Evolutionary conservation across 1,140 invertebrate genomes (phyloP).

Genomic region (Saccostrea cuccullata): DNA sequence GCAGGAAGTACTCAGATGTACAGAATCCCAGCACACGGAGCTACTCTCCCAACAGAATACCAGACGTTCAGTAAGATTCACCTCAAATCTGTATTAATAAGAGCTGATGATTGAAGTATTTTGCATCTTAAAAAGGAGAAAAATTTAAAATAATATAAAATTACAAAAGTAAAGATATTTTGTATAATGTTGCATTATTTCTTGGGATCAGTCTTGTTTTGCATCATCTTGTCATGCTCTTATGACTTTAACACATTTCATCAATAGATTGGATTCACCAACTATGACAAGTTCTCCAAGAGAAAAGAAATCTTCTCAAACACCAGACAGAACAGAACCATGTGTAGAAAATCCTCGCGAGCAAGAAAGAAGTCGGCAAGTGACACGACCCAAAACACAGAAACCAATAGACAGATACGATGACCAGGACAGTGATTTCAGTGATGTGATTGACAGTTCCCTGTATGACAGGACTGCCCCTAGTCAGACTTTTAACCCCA

Average conservation of each 20-base stretch:
- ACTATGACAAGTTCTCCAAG: conserved; percentile 35
- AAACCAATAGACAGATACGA: conserved; percentile 25
- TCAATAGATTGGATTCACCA: conserved; percentile 21
- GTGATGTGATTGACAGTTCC: not conserved
- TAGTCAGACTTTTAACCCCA: conserved; percentile 27
- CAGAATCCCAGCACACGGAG: not conserved
- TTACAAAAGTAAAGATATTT: not conserved
- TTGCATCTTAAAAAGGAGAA: too few relatives aligned
- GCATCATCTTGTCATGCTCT: not conserved
- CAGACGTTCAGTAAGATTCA: not conserved
- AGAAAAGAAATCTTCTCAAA: not conserved
- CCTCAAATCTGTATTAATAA: too few relatives aligned
- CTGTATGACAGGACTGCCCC: not conserved
- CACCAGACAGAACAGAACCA: not conserved
- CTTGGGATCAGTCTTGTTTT: too few relatives aligned
- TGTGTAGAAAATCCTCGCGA: not conserved
- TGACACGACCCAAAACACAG: not conserved
- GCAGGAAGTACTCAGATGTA: conserved; percentile 15
- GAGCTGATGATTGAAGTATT: not conserved
- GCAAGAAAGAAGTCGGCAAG: not conserved
- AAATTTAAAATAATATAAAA: too few relatives aligned
- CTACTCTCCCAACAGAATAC: not conserved
- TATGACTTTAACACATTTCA: not conserved
- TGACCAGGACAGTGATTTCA: conserved; percentile 23
- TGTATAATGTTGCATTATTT: not conserved